Percentiles rank a stretch among this genome's conserved stretches.
Conservation (phyloP, 2,888 invertebrate genomes). For the Linyphia triangularis region DNA sequence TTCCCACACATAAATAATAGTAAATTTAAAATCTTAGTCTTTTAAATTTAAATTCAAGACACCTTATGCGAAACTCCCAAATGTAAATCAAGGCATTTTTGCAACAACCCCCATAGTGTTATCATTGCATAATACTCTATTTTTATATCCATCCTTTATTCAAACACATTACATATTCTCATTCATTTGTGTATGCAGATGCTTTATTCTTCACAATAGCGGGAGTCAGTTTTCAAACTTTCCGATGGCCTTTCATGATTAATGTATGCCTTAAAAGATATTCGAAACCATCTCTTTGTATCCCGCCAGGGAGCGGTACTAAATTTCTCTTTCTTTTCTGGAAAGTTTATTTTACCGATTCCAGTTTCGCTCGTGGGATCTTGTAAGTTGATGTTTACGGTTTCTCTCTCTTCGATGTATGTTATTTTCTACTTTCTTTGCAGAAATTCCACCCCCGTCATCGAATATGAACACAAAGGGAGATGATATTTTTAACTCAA, state of each 20-base stretch:
- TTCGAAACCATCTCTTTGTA: slow-evolving; percentile 20
- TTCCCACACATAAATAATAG: too few relatives aligned
- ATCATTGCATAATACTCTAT: too few relatives aligned
- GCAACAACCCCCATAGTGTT: too few relatives aligned
- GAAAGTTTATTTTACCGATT: slow-evolving; percentile 20
- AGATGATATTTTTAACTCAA: slow-evolving; percentile 65
- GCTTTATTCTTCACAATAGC: slow-evolving; percentile 16
- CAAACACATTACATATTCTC: slow-evolving; percentile 8
- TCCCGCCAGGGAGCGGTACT: not conserved
- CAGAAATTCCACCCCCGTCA: slow-evolving; percentile 69
- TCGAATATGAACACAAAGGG: slow-evolving; percentile 55
- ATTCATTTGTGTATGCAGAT: slow-evolving; percentile 22
- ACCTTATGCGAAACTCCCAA: too few relatives aligned
- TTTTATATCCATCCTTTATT: not conserved
- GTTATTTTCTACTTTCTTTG: not conserved
- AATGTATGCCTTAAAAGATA: slow-evolving; percentile 62
- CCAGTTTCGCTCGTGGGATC: slow-evolving; percentile 9
- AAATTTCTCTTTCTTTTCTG: slow-evolving; percentile 21
- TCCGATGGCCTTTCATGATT: slow-evolving; percentile 50
- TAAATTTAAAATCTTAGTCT: too few relatives aligned
- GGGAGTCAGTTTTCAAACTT: slow-evolving; percentile 43
- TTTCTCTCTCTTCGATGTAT: not conserved
- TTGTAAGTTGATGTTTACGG: slow-evolving; percentile 33
- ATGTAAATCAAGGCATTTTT: too few relatives aligned
- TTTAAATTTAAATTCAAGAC: too few relatives aligned